Evolutionary conservation across 1,140 invertebrate species (phyloP), one percentile per base, ranked within the genome.

Genomic region (Drosophila asahinai): DNA sequence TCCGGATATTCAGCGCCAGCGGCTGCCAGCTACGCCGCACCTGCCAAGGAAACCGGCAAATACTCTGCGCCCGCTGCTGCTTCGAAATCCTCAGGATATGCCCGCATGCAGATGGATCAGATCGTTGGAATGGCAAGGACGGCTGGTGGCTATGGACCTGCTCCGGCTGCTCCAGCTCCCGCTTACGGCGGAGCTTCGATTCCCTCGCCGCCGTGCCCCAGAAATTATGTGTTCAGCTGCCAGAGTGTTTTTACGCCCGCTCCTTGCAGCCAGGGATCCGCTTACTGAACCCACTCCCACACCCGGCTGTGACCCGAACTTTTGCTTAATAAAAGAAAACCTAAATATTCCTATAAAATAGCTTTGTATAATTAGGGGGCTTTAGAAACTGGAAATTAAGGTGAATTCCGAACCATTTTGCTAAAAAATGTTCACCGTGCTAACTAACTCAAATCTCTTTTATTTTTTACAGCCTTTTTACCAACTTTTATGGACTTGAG

Each of bases 161-260:
- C 45, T 5, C 60, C 30, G 15, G 40, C 67, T n/a, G 62, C 58
- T n/a, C 65, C 70, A 11, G 51, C 38, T n/a, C 12, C 72, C 14
- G 43, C 61, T 11, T 77, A 80, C 25, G 65, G 73, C 1, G 84
- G 66, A 22, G 55, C 67, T 11, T 61, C 73, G 5, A 38, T 89
- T 9, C 59, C 84, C 9, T 51, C 84, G 1, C 81, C 86, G n/a
- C 27, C 81, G 8, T 87, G 84, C 43, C 81, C 84, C 14, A 65
- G 57, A 12, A 89, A 61, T 42, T 87, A 87, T 57, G 19, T 87
- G 1, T 87, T 87, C 30, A 81, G 84, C 42, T 87, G 84, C 49
- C 57, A 68, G 9, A 81, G 84, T 45, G 81, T 87, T 5, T 81
- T 87, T 3, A 68, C 59, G 7, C 86, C 42, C 19, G 77, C 70